A percentile compares a stretch with the other conserved stretches of the same genome.
Conservation (phyloP, 2,888 invertebrate genomes). For the Dynastes hyllus region DNA sequence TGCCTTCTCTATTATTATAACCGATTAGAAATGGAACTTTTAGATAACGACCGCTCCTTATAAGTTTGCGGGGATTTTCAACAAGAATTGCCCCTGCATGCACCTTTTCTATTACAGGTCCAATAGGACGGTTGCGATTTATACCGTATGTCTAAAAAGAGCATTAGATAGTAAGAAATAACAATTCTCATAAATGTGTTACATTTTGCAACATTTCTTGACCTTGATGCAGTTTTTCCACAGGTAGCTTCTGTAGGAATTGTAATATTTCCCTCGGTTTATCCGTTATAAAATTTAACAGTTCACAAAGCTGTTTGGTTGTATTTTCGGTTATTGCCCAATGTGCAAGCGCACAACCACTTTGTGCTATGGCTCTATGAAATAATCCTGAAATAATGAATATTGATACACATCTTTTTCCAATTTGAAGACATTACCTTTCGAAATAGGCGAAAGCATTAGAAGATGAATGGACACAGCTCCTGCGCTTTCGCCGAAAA, state of each 20-base stretch:
- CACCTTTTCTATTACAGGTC: constrained; percentile 56
- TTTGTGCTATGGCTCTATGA: constrained; percentile 57
- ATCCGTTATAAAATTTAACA: constrained; percentile 33
- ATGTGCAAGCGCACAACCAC: constrained; percentile 49
- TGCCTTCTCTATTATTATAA: constrained; percentile 61
- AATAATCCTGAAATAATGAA: constrained; percentile 45
- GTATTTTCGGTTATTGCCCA: constrained; percentile 41
- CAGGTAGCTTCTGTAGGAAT: constrained; percentile 47
- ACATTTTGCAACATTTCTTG: constrained; percentile 50
- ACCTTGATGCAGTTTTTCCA: constrained; percentile 44
- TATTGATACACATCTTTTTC: too few relatives aligned
- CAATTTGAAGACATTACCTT: constrained; percentile 20
- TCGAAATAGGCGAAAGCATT: constrained; percentile 70
- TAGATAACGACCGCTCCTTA: constrained; percentile 57
- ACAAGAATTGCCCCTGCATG: constrained; percentile 59
- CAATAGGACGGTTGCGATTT: constrained; percentile 39
- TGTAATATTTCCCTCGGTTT: constrained; percentile 39
- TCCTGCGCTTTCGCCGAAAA: constrained; percentile 74
- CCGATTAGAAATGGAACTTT: constrained; percentile 63
- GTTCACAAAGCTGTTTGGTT: constrained; percentile 27
- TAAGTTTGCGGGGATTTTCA: constrained; percentile 59
- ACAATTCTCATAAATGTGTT: constrained; percentile 1
- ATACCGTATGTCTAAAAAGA: constrained; percentile 26
- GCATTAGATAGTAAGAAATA: not conserved
- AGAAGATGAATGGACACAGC: constrained; percentile 72